phyloP scores from a whole-genome alignment of 2,888 invertebrate species.

The Nomada goodeniana region DNA sequence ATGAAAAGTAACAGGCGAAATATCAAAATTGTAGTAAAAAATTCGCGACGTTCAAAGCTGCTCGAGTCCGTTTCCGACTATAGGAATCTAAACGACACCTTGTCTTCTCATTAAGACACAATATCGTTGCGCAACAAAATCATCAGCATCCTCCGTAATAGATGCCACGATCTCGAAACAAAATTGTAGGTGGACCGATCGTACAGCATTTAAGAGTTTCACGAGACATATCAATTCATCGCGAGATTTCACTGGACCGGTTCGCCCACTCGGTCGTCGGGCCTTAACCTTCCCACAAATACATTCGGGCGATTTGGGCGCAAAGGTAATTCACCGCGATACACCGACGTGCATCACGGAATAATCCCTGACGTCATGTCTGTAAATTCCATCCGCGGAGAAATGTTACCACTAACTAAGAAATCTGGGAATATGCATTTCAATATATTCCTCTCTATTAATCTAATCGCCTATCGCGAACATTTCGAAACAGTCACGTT shows the following conservation, averaged over 20 bases:
- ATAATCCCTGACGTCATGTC: constrained; percentile 35
- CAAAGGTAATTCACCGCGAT: constrained; percentile 20
- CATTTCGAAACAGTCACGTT: too few relatives aligned
- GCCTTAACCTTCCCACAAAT: constrained; percentile 64
- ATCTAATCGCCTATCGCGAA: too few relatives aligned
- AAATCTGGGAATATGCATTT: too few relatives aligned
- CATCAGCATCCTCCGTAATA: not conserved
- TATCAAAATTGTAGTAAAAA: too few relatives aligned
- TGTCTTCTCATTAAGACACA: not conserved
- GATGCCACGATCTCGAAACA: not conserved
- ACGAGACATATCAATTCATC: constrained; percentile 12
- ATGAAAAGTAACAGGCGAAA: too few relatives aligned
- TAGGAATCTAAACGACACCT: not conserved
- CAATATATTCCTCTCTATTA: too few relatives aligned
- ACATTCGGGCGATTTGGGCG: constrained; percentile 43
- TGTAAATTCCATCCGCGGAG: constrained; percentile 13
- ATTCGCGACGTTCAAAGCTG: not conserved
- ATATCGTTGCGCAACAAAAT: not conserved
- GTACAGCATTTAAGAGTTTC: constrained; percentile 13
- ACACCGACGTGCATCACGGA: constrained; percentile 29
- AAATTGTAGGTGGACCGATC: constrained; percentile 1
- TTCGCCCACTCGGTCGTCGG: constrained; percentile 47
- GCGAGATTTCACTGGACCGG: constrained; percentile 51
- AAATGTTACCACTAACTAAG: not conserved
- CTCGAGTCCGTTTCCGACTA: not conserved